Base-by-base conservation (phyloP, 2,113 vertebrate genomes). In the Podarcis cretensis region DNA sequence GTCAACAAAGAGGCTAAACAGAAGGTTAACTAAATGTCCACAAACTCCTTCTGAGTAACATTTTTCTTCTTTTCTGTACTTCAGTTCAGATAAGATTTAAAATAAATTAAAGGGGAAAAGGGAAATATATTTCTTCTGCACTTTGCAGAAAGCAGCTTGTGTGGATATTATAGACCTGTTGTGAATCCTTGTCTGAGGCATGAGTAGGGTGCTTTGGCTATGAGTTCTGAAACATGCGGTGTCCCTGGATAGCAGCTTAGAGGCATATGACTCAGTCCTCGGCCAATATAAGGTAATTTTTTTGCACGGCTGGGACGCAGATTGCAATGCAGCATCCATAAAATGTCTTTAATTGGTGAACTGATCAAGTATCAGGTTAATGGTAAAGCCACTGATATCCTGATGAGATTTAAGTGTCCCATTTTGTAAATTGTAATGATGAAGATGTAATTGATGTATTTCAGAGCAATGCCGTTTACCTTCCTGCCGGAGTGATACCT, bases 101-200 rank as follows among this genome's bases (percentile, higher is more conserved):
- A 27, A 90, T 89, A 90, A 88, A 66, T 35, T 21, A 57, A 93
- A 35, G 35, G 35, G 35, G 79, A 84, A 81, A 59, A 37, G 25
- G 25, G 25, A 54, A 54, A 27, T 30, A 54, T 76, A 63, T 63
- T 20, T 40, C 20, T 76, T 30, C 2, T n/a, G 27, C 27, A 23
- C 78, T n/a, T 80, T 13, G 27, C 43, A 80, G 57, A 20, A 59
- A 80, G 78, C 16, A 9, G 14, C 16, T n/a, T 59, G 27, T 4
- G 0, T 30, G 20, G 16, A 20, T 75, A 10, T 40, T n/a, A 5
- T 78, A 78, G 23, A 10, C 78, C 54, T 57, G 40, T 80, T 59
- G 25, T 48, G 25, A 30, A 12, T 78, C 35, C 10, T 20, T 48
- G 76, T 32, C 30, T 80, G 74, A 37, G 74, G 74, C 14, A 21